These are phyloP conservation scores for Sipunculus nudus DNA, from an alignment of 2,888 invertebrate species.

Conservation along the genomic window DNA sequence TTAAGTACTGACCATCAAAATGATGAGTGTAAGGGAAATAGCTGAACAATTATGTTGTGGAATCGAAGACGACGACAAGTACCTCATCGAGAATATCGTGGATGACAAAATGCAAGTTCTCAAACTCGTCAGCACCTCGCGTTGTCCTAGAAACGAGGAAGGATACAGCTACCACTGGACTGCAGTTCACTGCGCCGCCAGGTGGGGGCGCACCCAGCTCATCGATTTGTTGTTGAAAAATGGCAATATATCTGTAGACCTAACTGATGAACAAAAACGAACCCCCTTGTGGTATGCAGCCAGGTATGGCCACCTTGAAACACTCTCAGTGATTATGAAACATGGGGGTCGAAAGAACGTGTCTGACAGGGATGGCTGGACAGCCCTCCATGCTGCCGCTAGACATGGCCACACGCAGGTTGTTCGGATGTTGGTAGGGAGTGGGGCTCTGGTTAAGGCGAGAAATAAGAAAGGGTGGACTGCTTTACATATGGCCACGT, in stretches of 20 bases:
- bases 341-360: constrained; percentile 8
- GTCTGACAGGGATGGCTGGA: constrained; percentile 14
- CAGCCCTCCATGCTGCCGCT: constrained; percentile 14
- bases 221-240: constrained; percentile 2
- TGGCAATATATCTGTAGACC: constrained; percentile 9
- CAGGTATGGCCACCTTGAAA: constrained; percentile 8
- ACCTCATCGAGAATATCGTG: constrained; percentile 13
- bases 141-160: constrained; percentile 10
- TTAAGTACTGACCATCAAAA: too few relatives aligned
- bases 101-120: constrained; percentile 18
- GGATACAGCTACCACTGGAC: constrained; percentile 11
- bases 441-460: constrained; percentile 4
- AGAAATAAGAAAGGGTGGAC: constrained; percentile 15
- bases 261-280: constrained; percentile 9
- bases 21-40: constrained; percentile 19
- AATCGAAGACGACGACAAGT: constrained; percentile 5
- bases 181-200: constrained; percentile 15
- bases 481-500: constrained; percentile 12
- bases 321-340: neutral
- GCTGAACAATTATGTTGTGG: constrained; percentile 16
- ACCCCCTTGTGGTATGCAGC: constrained; percentile 17
- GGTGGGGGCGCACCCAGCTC: neutral
- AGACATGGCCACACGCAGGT: constrained; percentile 5
- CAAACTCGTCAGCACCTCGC: constrained; percentile 7
- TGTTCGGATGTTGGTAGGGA: constrained; percentile 2